Conservation (phyloP, 2,113 vertebrate species). For the Oreochromis niloticus region DNA sequence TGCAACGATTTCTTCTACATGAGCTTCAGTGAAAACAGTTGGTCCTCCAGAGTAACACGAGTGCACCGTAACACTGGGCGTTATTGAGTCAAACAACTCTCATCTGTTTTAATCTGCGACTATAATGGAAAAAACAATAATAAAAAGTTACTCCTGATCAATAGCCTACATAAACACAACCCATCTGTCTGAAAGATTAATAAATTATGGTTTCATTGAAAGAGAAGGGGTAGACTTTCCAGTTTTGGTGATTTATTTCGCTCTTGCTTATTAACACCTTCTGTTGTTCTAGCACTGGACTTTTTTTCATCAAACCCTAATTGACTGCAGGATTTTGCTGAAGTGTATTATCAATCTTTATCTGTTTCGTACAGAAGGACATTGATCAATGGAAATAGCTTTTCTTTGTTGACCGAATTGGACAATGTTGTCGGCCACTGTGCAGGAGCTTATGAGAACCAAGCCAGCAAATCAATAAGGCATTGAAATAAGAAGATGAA, state of each 20-base stretch:
- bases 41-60: constrained; percentile 9
- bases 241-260: constrained; percentile 58
- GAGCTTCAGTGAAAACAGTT: constrained; percentile 39
- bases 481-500: constrained; percentile 72
- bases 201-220: constrained; percentile 59
- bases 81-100: constrained; percentile 47
- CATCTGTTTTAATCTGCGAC: constrained; percentile 67
- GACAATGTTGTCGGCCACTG: constrained; percentile 60
- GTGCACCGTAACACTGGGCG: background rate
- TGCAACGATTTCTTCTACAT: constrained; percentile 51
- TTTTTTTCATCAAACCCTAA: constrained; percentile 61
- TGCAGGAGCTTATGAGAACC: constrained; percentile 57
- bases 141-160: constrained; percentile 70
- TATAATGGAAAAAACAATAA: constrained; percentile 67
- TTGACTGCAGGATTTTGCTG: constrained; percentile 71
- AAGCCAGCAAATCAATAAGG: constrained; percentile 68
- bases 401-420: constrained; percentile 71
- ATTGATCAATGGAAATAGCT: constrained; percentile 77
- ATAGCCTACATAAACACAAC: constrained; percentile 47
- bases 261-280: constrained; percentile 55
- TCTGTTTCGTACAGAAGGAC: constrained; percentile 66
- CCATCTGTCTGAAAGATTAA: constrained; percentile 63
- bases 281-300: constrained; percentile 43
- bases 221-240: constrained; percentile 42
- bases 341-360: constrained; percentile 77